Base-by-base conservation (phyloP, 23 tunicate genomes). In the Trididemnum nubilum region DNA sequence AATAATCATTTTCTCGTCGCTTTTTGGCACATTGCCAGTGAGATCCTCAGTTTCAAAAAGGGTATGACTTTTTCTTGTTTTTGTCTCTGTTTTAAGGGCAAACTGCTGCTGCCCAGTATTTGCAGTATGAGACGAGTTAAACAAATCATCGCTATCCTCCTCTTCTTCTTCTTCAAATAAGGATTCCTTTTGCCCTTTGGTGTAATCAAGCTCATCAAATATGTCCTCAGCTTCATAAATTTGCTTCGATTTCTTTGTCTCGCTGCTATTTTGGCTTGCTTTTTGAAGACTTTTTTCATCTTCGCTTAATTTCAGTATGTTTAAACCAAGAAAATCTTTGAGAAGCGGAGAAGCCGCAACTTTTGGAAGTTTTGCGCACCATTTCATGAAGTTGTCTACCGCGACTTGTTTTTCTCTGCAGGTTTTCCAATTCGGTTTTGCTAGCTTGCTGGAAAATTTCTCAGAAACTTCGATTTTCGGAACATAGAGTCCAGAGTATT, bases 401-500 rank as follows among this genome's bases (percentile, higher is more conserved):
- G 54, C 66, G 0, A 57, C 38, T 64, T 78, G 77, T 24, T 84
- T 65, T 2, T 51, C 49, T 54, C 67, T 73, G 40, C 86, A 72
- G n/a, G 73, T 81, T 54, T 36, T 57, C 76, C 80, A 33, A 35
- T 1, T 18, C 2, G 67, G 33, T 63, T 64, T 74, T 1, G 64
- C 67, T 2, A 85, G 29, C 22, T 57, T 60, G 32, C 49, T 51
- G 0, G 39, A 27, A 23, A 64, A 28, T 31, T 29, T 64, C 0
- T 18, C 35, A 2, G 60, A 32, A 35, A 73, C 74, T 30, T 77
- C 58, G 39, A 90, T 60, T 15, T 64, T 80, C 1, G 96, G 96
- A 4, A 90, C 87, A 37, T 49, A 65, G 15, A 89, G 80, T 0
- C 86, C 96, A 15, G 83, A 81, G 80, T 77, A 90, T 73, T 73